Conservation (phyloP, 2,113 vertebrate species). For the Lates calcarifer region DNA sequence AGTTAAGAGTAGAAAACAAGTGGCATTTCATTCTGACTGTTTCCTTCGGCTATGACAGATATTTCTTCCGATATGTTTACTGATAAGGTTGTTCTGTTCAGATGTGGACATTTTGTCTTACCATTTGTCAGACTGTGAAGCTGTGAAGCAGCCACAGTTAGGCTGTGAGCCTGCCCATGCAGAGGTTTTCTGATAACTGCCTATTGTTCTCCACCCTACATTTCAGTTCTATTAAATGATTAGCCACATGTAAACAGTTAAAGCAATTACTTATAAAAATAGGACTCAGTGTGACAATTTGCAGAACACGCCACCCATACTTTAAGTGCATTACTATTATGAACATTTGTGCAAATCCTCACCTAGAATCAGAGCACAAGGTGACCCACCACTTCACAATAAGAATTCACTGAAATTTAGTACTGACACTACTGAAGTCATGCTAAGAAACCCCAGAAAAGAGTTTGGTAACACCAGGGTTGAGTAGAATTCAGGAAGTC, state of each 20-base stretch:
- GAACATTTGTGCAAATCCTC: conserved; percentile 21
- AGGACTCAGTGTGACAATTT: conserved; percentile 1
- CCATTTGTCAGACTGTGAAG: conserved; percentile 15
- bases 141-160: background rate
- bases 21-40: background rate
- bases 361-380: conserved; percentile 44
- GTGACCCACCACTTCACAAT: conserved; percentile 34
- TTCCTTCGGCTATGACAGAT: background rate
- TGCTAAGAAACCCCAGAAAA: conserved; percentile 39
- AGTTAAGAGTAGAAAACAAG: background rate
- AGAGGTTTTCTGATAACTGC: conserved; percentile 17
- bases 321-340: conserved; percentile 6
- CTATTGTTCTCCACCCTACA: conserved; percentile 23
- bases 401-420: conserved; percentile 46
- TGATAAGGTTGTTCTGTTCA: conserved; percentile 24
- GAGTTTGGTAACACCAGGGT: conserved; percentile 10
- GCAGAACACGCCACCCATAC: conserved; percentile 28
- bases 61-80: conserved; percentile 23
- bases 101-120: background rate
- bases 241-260: conserved; percentile 34
- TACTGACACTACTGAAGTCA: conserved; percentile 48
- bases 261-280: conserved; percentile 23
- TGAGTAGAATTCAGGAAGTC: conserved; percentile 11
- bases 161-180: background rate
- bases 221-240: conserved; percentile 11